Evolutionary conservation across 2,888 invertebrate species (phyloP).

Genomic region (Brachyptera risi): DNA sequence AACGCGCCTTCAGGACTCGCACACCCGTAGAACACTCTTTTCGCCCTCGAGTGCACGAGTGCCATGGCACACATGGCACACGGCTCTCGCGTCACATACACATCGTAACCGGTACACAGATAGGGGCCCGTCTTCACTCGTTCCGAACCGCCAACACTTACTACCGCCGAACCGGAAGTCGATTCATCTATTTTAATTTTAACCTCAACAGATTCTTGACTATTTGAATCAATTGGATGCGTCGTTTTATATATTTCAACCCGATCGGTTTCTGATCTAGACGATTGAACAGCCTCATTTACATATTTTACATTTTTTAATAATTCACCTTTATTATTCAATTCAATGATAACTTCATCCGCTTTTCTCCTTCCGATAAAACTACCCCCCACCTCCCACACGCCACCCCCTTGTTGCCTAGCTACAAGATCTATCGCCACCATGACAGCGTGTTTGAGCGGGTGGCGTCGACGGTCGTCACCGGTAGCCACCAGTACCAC

Average conservation of each 20-base stretch:
- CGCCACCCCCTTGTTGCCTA: slow-evolving; percentile 73
- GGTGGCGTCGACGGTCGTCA: slow-evolving; percentile 55
- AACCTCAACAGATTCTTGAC: slow-evolving; percentile 13
- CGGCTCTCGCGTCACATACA: slow-evolving; percentile 80
- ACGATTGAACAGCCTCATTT: no score
- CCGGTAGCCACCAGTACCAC: slow-evolving; percentile 64
- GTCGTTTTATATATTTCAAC: no score
- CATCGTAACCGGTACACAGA: slow-evolving; percentile 82
- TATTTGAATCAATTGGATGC: no score
- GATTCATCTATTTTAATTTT: background rate
- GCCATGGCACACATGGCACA: slow-evolving; percentile 97
- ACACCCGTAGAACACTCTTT: slow-evolving; percentile 72
- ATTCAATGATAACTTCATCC: no score
- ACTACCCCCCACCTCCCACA: slow-evolving; percentile 51
- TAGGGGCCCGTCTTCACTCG: slow-evolving; percentile 47
- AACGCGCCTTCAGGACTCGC: slow-evolving; percentile 62
- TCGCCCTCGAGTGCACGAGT: slow-evolving; percentile 81
- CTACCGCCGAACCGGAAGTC: no score
- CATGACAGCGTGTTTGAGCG: slow-evolving; percentile 81
- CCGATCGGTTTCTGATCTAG: no score
- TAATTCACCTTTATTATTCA: no score
- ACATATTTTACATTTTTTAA: no score
- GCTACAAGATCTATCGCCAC: slow-evolving; percentile 82
- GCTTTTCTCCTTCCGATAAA: background rate
- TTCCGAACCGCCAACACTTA: background rate